Base-by-base conservation (phyloP, 2,797 vertebrate genomes). In the Triplophysa yarkandensis region DNA sequence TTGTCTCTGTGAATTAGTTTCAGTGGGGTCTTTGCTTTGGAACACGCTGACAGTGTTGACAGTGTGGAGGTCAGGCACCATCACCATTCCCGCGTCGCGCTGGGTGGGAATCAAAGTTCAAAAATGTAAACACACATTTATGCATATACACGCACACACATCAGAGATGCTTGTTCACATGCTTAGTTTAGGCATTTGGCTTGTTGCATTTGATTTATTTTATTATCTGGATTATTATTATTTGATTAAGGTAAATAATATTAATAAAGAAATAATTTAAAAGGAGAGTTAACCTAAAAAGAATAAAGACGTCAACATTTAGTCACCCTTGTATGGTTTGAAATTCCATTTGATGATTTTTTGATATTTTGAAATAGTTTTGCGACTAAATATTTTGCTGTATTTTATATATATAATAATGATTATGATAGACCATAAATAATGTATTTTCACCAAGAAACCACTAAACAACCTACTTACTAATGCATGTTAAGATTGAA, bases 71-170 rank as follows among this genome's bases (percentile, higher is more conserved):
- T 70, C 48, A 66, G 70, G 54, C 61, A 71, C 78, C 68, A 81
- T 62, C 50, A 60, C 43, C 63, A 72, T 77, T 78, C 68, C 63
- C 13, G 68, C 70, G 85, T 90, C 82, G 85, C 81, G 86, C 79
- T 82, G 68, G 77, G 69, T 88, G 75, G 83, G 74, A 58, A 84
- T 91, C 87, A 87, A 86, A 82, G 80, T 83, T 78, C 48, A 64
- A 32, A 73, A 9, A 11, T 71, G 41, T 61, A 4, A 9, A 43
- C 55, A 44, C 41, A 39, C 39, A 61, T 46, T 30, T 25, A 43
- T 43, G 11, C 27, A 27, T n/a, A 61, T 32, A 46, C 68, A 54
- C 13, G 36, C 27, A 54, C 43, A 60, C 43, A 63, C 36, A 11
- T 50, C 63, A 44, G 8, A 25, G 25, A 66, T 41, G 43, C n/a